Evolutionary conservation across 2,113 vertebrate genomes (phyloP), one percentile per base, ranked within the genome.

Genomic region (Nibea albiflora): DNA sequence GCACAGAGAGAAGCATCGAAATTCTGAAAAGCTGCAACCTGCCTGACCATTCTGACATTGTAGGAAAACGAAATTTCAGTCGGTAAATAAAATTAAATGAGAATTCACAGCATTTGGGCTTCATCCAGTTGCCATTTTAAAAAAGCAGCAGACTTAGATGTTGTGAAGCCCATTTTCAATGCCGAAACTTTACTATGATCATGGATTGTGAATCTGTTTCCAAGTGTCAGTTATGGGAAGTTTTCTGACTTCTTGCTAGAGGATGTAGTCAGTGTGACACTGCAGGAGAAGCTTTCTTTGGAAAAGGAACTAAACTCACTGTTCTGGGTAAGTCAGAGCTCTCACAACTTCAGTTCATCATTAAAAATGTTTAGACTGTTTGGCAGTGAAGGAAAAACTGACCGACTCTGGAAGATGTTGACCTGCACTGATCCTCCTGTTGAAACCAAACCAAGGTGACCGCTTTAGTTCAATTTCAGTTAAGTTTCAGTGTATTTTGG

Each of bases 251-350:
- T 92, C 90, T 90, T 84, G 42, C n/a, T 57, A 80, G 31, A 69
- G 77, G 75, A 78, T 39, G 11, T 4, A 5, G 10, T 49, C 84
- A 80, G 5, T 71, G 60, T 50, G 60, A 44, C 60, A n/a, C 42
- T 62, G 60, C n/a, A 22, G 8, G 11, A 95, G 67, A 92, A 88
- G 81, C 92, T 1, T 52, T 87, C 47, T 96, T 96, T 0, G 95
- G 85, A 65, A 15, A 54, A 8, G 91, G 84, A 70, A 91, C 84
- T n/a, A 88, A 89, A 79, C 73, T 90, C 47, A 92, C 74, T 0
- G 89, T 92, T 53, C 0, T 67, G 1, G 78, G 83, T 85, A 63
- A 84, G 81, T 68, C 1, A 1, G 5, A 35, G 0, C 10, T 50
- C 63, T 26, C 63, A 67, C 17, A 50, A 12, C 10, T 17, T 28